phyloP scores from a whole-genome alignment of 1,140 invertebrate genomes.

The Tetramorium simillimum region DNA sequence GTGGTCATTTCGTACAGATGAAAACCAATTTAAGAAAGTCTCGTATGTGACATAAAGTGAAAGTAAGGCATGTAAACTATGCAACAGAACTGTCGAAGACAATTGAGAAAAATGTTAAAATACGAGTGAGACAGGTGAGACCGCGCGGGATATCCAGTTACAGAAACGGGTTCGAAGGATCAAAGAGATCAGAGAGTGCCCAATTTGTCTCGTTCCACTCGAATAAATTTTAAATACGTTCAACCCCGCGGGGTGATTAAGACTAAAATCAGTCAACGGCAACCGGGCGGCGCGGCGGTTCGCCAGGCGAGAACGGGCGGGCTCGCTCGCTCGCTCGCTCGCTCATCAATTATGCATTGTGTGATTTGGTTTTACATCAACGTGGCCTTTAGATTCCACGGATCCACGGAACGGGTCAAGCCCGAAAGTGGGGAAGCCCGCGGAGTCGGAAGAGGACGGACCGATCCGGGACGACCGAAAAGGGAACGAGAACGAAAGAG shows the following conservation, averaged over 20 bases:
- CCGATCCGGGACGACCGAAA: slow-evolving; percentile 9
- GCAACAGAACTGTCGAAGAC: background rate
- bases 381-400: slow-evolving; percentile 2
- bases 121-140: background rate
- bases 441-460: slow-evolving; percentile 11
- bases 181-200: background rate
- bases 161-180: background rate
- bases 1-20: background rate
- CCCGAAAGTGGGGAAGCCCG: background rate
- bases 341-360: slow-evolving; percentile 24
- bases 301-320: background rate
- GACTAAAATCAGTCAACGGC: background rate
- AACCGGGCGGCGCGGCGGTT: background rate
- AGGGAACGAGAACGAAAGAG: slow-evolving; percentile 52
- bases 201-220: background rate
- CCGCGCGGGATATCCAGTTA: background rate
- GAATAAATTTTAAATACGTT: background rate
- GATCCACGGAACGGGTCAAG: background rate
- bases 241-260: background rate
- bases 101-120: background rate
- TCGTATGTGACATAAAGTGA: slow-evolving; percentile 34
- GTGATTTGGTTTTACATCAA: slow-evolving; percentile 18
- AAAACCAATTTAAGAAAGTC: slow-evolving; percentile 5
- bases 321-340: background rate
- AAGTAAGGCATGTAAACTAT: background rate